phyloP scores from a whole-genome alignment of 2,888 invertebrate genomes.

The Smittia sp. region DNA sequence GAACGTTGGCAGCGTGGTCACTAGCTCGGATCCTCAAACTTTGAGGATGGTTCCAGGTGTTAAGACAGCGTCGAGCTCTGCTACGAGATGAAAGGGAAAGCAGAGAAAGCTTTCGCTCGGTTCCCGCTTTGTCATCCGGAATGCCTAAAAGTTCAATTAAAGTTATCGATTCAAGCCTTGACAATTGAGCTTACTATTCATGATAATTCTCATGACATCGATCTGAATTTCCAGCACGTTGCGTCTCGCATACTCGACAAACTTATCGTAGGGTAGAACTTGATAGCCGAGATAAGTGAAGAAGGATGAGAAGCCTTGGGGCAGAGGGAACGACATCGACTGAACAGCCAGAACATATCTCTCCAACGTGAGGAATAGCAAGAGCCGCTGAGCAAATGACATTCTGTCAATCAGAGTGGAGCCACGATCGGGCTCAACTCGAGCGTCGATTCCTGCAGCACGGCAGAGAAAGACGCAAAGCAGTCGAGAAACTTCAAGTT shows the following conservation, averaged over 20 bases:
- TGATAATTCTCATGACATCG: conserved; percentile 80
- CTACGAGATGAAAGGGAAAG: conserved; percentile 70
- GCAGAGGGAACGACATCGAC: conserved; percentile 76
- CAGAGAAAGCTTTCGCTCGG: conserved; percentile 69
- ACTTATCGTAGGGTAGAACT: conserved; percentile 71
- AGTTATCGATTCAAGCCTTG: too few relatives aligned
- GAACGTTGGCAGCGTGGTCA: conserved; percentile 76
- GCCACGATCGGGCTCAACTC: conserved; percentile 69
- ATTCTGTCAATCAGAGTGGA: conserved; percentile 80
- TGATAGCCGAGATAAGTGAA: conserved; percentile 83
- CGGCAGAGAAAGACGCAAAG: conserved; percentile 73
- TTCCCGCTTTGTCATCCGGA: conserved; percentile 57
- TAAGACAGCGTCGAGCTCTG: conserved; percentile 74
- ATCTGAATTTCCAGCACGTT: conserved; percentile 84
- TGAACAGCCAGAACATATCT: conserved; percentile 77
- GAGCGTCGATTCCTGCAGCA: conserved; percentile 66
- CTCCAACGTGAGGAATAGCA: conserved; percentile 75
- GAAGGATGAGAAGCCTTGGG: conserved; percentile 85
- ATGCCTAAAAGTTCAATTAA: conserved; percentile 52
- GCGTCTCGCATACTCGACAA: conserved; percentile 78
- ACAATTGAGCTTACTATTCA: conserved; percentile 73
- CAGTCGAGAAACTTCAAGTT: conserved; percentile 74
- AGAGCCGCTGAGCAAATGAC: conserved; percentile 65
- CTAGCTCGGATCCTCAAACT: conserved; percentile 75
- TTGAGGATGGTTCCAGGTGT: conserved; percentile 73